Base-by-base conservation (phyloP, 2,888 invertebrate genomes). In the Thymelicus sylvestris region DNA sequence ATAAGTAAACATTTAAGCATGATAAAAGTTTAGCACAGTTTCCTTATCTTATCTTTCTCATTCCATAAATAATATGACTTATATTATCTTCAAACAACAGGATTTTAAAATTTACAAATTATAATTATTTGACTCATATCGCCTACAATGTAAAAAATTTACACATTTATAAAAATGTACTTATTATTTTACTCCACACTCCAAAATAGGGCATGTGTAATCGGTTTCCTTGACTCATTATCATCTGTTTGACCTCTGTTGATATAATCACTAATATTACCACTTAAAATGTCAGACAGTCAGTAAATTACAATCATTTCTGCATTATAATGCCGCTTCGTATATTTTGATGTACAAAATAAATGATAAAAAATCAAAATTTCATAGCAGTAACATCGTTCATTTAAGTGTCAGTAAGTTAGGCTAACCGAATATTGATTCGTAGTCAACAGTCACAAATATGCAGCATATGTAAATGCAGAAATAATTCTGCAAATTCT, bases 271-370 rank as follows among this genome's bases (percentile, higher is more conserved):
- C 74, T 77, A 75, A 76, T 74, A 74, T 75, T 74, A 73, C 70
- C 70, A 48, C 69, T 72, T 71, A 68, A 84, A 88, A 86, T 83
- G 81, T 80, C 86, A 86, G 81, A 80, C 79, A 78, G 76, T 72
- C 76, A 72, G 79, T 75, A 79, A 86, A 83, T 83, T 83, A 76
- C 81, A 71, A 79, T 80, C 72, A 77, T 80, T 80, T 82, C 77
- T 76, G 73, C 59, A 74, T 80, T 75, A 73, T 78, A 79, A 79
- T 77, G 72, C 75, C 75, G 62, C 76, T 80, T 75, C 81, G 76
- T 81, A 74, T 76, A 79, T 80, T 79, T 72, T 74, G 79, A 74
- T 75, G 73, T 81, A 80, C 81, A 83, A 52, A 52, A 8, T 52
- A 52, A 84, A 85, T 74, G 75, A 79, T 78, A 70, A 75, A 76